Conservation (phyloP, 1,140 invertebrate genomes). For the Zaprionus inermis region DNA sequence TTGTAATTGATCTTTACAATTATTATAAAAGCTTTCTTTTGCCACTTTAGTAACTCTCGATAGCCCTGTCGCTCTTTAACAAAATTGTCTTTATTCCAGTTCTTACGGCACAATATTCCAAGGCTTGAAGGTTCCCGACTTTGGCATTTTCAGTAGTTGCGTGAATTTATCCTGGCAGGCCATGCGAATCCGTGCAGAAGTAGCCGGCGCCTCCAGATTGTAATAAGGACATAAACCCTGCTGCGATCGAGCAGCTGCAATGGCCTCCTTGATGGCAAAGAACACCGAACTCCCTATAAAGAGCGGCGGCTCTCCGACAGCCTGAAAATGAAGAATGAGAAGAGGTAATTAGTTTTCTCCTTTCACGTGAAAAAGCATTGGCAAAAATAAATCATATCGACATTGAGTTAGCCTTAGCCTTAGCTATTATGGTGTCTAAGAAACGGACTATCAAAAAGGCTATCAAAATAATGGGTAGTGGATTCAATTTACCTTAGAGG, state of each 20-base stretch:
- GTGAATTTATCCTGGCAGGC: constrained; percentile 94
- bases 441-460: no score
- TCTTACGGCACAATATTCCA: constrained; percentile 87
- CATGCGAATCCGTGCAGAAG: constrained; percentile 94
- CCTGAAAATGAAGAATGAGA: constrained; percentile 84
- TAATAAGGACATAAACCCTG: constrained; percentile 88
- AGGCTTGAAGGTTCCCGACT: constrained; percentile 85
- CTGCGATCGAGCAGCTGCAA: constrained; percentile 90
- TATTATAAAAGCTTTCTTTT: no score
- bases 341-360: no score
- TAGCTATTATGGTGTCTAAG: no score
- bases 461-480: no score
- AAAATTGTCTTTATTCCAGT: background rate
- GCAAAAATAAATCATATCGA: no score
- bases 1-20: no score
- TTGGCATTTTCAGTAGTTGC: constrained; percentile 85
- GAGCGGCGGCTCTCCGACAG: constrained; percentile 97
- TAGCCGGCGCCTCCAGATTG: constrained; percentile 93
- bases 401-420: no score
- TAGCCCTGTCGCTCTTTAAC: background rate
- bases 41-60: background rate
- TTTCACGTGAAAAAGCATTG: no score
- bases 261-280: constrained; percentile 96
- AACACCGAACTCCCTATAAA: constrained; percentile 94
- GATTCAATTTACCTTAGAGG: constrained; percentile 91